These are phyloP conservation scores for Geophilus truncorum DNA, from an alignment of 2,888 invertebrate species.

Conservation along the genomic window DNA sequence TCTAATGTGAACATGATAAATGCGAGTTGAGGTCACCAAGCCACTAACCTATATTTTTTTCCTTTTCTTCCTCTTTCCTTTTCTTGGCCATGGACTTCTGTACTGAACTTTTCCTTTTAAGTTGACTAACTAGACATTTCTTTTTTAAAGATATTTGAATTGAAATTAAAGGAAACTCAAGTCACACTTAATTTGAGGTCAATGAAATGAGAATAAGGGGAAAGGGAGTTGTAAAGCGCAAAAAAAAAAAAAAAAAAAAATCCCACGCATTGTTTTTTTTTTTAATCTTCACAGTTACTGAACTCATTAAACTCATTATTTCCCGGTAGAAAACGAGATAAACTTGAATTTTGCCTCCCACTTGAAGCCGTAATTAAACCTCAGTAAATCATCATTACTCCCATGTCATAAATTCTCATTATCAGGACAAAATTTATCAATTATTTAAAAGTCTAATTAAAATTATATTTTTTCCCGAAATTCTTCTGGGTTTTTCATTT, in stretches of 20 bases:
- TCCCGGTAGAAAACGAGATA: background rate
- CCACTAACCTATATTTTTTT: background rate
- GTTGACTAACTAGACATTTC: background rate
- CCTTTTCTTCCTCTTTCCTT: background rate
- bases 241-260: background rate
- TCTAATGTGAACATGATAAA: background rate
- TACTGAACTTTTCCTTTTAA: background rate
- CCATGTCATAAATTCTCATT: conserved; percentile 3
- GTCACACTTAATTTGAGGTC: background rate
- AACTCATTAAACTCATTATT: conserved; percentile 10
- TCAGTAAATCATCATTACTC: conserved; percentile 10
- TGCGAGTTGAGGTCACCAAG: background rate
- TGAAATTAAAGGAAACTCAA: background rate
- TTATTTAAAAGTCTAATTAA: background rate
- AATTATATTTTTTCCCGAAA: background rate
- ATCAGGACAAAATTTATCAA: background rate
- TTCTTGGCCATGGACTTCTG: background rate
- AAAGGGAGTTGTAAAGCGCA: too few relatives aligned
- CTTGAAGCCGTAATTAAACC: conserved; percentile 3
- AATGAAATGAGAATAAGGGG: conserved; percentile 6
- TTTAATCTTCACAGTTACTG: background rate
- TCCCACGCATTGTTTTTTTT: background rate
- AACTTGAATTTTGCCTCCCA: background rate
- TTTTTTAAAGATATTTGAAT: background rate
- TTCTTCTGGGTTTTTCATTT: background rate